Base-by-base conservation (phyloP, 2,113 vertebrate species). In the Apaloderma vittatum region DNA sequence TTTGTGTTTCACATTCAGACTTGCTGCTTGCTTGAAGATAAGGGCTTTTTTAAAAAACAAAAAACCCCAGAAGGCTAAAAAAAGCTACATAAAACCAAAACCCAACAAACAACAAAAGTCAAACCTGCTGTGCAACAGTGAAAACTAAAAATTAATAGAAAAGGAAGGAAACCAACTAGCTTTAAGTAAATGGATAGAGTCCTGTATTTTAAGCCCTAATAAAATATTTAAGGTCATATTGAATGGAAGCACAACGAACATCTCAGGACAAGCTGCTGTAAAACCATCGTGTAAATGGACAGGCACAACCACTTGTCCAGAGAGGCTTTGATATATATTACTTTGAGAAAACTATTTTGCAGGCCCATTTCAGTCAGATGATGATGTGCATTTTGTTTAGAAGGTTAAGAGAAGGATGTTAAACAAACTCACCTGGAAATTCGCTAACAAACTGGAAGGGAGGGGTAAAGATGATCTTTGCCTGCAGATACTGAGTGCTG, bases 151-250 rank as follows among this genome's bases (percentile, higher is more conserved):
- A 78, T 51, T 3, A 57, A 30, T 2, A 36, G n/a, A 34, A 67
- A 82, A 9, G 7, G 1, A 6, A 19, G 8, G 52, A 11, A 1
- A 0, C 0, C 3, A 7, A 2, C 46, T 21, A 58, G 54, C n/a
- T 58, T 73, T 9, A 67, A 58, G 11, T 10, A 63, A 67, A 72
- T 26, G 11, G 37, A 49, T 6, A n/a, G 29, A 82, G 10, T 54
- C 27, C 24, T 76, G 18, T 40, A 18, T 67, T 85, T 78, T 75
- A 82, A 82, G 40, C 18, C 20, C 30, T 90, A 49, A 88, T 76
- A 12, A 87, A 87, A 91, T 82, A 93, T 82, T 95, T 75, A 91
- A 82, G 8, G 2, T 72, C 18, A 7, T 15, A 71, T 20, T 63
- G 68, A 91, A 78, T 24, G 30, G 34, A 89, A 89, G 4, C 16